phyloP scores from a whole-genome alignment of 2,113 vertebrate species.

The Tupaia tana region DNA sequence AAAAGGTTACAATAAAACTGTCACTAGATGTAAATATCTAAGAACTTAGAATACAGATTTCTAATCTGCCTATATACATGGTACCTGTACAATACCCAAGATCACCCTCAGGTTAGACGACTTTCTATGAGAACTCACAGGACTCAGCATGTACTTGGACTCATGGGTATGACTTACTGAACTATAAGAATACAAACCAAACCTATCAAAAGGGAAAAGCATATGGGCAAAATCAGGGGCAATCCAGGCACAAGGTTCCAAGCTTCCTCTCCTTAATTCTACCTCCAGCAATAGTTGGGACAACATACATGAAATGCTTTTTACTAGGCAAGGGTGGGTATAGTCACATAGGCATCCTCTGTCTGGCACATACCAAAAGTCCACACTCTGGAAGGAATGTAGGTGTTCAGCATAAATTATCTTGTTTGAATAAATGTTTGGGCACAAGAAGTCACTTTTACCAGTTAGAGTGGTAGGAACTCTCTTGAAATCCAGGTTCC shows the following conservation, averaged over 20 bases:
- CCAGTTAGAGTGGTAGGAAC: background rate
- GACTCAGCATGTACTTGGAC: background rate
- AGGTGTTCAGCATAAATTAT: background rate
- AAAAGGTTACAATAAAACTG: background rate
- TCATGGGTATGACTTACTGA: background rate
- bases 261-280: background rate
- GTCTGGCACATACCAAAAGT: background rate
- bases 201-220: background rate
- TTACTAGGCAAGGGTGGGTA: background rate
- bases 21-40: background rate
- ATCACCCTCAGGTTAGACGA: background rate
- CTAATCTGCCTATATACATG: background rate
- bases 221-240: rapidly evolving
- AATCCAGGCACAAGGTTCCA: background rate
- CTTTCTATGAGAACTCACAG: background rate
- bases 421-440: background rate
- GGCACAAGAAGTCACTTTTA: background rate
- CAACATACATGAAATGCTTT: background rate
- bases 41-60: background rate
- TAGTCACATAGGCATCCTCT: background rate
- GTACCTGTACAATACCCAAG: background rate
- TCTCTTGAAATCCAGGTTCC: background rate
- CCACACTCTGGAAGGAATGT: background rate
- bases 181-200: background rate
- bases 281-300: background rate